Conservation (phyloP, 2,888 invertebrate genomes). For the Drosophila tanythrix region DNA sequence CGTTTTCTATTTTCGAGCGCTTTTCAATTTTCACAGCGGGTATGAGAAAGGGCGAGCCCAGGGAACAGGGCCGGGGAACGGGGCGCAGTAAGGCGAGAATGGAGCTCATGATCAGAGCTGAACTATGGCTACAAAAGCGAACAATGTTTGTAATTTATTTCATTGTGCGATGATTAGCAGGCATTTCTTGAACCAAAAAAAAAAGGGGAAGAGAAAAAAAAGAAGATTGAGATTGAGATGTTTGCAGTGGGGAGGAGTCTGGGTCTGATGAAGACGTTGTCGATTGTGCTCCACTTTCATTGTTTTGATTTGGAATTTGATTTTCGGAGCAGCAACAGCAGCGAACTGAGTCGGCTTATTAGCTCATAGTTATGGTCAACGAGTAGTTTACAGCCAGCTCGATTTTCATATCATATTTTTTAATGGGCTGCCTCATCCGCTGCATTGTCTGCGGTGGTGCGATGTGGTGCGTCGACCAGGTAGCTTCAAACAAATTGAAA, state of each 20-base stretch:
- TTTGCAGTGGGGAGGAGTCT: neutral
- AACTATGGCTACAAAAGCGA: conserved; percentile 37
- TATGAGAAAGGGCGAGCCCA: conserved; percentile 4
- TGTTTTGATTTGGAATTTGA: conserved; percentile 55
- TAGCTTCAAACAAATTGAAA: conserved; percentile 47
- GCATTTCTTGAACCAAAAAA: conserved; percentile 60
- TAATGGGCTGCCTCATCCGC: conserved; percentile 53
- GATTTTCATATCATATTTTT: conserved; percentile 12
- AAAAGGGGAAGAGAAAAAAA: neutral
- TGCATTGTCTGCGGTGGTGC: conserved; percentile 34
- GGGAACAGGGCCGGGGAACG: neutral
- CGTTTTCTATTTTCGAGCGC: conserved; percentile 77
- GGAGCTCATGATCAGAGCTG: conserved; percentile 40
- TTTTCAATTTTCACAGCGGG: conserved; percentile 77
- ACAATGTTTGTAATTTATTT: conserved; percentile 82
- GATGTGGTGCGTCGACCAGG: conserved; percentile 27
- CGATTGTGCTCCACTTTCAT: conserved; percentile 71
- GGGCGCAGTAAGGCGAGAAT: neutral
- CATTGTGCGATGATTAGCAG: conserved; percentile 81
- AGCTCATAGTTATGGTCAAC: conserved; percentile 73
- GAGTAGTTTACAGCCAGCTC: conserved; percentile 57
- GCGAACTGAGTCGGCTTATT: conserved; percentile 55
- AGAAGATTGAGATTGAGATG: neutral
- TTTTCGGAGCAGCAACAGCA: conserved; percentile 21
- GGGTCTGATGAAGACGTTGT: conserved; percentile 24